phyloP scores from a whole-genome alignment of 2,113 vertebrate genomes.

The Pachycephala philippinensis region DNA sequence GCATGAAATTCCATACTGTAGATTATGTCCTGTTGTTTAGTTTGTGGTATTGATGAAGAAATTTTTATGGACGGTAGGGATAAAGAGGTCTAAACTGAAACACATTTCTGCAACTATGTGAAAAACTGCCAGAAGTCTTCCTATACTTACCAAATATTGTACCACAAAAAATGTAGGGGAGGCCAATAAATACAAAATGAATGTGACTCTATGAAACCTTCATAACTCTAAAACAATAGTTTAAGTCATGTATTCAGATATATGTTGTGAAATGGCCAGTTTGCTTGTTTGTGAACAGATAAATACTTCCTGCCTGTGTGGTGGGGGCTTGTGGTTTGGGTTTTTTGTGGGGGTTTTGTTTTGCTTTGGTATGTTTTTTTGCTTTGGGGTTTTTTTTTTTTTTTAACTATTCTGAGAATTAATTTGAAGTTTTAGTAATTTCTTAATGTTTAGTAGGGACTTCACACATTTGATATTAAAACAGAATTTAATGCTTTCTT shows the following conservation, averaged over 20 bases:
- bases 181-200: fast-evolving
- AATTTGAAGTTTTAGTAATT: not conserved
- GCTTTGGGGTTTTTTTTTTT: not conserved
- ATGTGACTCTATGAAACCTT: not conserved
- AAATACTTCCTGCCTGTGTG: not conserved
- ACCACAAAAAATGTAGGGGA: not conserved
- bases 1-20: not conserved
- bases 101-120: not conserved
- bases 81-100: not conserved
- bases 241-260: not conserved
- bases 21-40: not conserved
- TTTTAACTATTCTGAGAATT: not conserved
- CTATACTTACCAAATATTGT: fast-evolving
- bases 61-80: not conserved
- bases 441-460: not conserved
- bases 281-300: not conserved
- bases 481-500: not conserved
- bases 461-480: not conserved
- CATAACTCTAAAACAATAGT: not conserved
- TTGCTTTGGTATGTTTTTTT: not conserved
- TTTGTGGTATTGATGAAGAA: not conserved
- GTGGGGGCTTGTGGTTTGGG: not conserved
- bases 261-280: not conserved
- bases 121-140: not conserved
- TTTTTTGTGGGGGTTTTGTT: not conserved